A percentile compares a stretch with the other conserved stretches of the same genome.
phyloP scores from a whole-genome alignment of 1,140 invertebrate species.

The Phymastichus coffea region DNA sequence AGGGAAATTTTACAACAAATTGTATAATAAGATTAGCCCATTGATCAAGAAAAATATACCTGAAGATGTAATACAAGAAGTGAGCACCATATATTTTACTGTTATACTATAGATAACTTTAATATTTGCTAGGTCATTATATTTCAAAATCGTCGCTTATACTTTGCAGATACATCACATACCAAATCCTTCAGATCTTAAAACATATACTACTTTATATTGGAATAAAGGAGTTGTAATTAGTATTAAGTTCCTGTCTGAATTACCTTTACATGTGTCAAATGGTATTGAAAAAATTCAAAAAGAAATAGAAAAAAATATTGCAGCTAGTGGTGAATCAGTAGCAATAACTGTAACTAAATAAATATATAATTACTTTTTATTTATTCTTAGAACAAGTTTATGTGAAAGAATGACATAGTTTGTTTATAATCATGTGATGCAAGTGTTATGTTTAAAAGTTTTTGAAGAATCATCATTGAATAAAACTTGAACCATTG shows the following conservation, averaged over 20 bases:
- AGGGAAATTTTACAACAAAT: constrained; percentile 41
- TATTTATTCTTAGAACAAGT: constrained; percentile 7
- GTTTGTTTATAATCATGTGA: too few species aligned
- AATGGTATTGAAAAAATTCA: constrained; percentile 27
- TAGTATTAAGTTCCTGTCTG: constrained; percentile 29
- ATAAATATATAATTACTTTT: neutral
- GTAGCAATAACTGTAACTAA: neutral
- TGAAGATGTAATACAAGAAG: constrained; percentile 37
- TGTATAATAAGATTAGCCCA: constrained; percentile 40
- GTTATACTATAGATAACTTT: neutral
- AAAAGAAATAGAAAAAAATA: constrained; percentile 18
- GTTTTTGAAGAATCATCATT: too few species aligned
- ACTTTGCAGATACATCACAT: neutral
- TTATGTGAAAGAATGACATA: too few species aligned
- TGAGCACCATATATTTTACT: constrained; percentile 25
- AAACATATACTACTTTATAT: constrained; percentile 13
- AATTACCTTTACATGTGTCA: constrained; percentile 29
- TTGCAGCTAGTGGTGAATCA: neutral
- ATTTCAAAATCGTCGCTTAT: neutral
- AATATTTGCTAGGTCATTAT: too few species aligned
- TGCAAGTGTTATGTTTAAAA: too few species aligned
- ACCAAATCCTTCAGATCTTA: constrained; percentile 26
- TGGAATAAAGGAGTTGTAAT: constrained; percentile 32
- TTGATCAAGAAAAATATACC: constrained; percentile 41
- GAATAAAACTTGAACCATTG: too few species aligned